These are phyloP conservation scores for Propithecus coquereli DNA, from an alignment of 2,113 vertebrate species.

Conservation along the genomic window DNA sequence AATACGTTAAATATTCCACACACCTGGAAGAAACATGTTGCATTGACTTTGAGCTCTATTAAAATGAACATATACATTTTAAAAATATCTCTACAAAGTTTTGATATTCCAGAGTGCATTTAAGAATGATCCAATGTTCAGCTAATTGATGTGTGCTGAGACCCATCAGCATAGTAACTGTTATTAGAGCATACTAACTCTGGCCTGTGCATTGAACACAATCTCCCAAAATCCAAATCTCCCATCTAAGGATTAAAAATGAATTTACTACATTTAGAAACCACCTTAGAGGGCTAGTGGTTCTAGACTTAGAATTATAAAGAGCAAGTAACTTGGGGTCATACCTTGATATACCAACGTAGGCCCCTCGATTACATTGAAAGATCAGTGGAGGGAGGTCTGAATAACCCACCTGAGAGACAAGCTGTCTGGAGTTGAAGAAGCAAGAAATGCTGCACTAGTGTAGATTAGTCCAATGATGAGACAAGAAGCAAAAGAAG, in stretches of 20 bases:
- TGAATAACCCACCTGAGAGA: not conserved
- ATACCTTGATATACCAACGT: accelerated
- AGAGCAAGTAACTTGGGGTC: not conserved
- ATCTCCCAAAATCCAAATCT: not conserved
- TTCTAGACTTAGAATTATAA: not conserved
- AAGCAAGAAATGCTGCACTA: no score
- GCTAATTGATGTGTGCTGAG: not conserved
- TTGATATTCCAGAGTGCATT: not conserved
- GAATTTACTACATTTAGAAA: not conserved
- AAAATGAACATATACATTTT: constrained; percentile 44
- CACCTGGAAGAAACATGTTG: constrained; percentile 45
- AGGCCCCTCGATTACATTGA: not conserved
- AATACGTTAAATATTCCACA: not conserved
- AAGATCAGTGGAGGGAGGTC: not conserved
- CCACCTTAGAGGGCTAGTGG: not conserved
- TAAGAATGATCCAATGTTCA: not conserved
- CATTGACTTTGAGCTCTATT: constrained; percentile 14
- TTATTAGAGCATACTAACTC: not conserved
- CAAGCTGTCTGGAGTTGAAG: not conserved
- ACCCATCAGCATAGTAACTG: not conserved
- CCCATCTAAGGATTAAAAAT: not conserved
- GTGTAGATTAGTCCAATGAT: not conserved
- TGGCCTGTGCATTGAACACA: not conserved
- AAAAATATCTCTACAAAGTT: not conserved
- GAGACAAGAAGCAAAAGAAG: not conserved